A percentile compares a stretch with the other conserved stretches of the same genome.
Evolutionary conservation across 2,113 vertebrate species (phyloP).

Genomic region (Arizona elegans): DNA sequence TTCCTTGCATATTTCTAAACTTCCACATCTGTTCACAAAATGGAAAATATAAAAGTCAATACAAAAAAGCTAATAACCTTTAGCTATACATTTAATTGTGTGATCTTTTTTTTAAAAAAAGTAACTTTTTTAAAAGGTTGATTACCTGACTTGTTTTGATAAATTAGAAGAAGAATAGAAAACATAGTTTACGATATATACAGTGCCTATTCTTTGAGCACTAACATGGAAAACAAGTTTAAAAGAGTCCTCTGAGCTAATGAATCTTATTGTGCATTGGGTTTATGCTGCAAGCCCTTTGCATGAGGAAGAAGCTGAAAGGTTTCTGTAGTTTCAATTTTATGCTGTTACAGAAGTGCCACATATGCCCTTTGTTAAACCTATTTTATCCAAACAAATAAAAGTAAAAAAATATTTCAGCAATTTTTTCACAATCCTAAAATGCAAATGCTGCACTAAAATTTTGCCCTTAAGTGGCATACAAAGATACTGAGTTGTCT

Average conservation of each 20-base stretch:
- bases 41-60: constrained; percentile 53
- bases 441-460: not conserved
- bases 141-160: not conserved
- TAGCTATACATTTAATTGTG: constrained; percentile 26
- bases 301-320: too few species aligned
- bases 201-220: not conserved
- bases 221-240: not conserved
- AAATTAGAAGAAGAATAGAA: not conserved
- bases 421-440: not conserved
- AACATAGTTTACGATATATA: not conserved
- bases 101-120: constrained; percentile 30
- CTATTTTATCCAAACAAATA: not conserved
- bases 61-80: constrained; percentile 44
- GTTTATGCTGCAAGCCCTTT: not conserved
- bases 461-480: not conserved
- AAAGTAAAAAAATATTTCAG: not conserved
- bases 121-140: constrained; percentile 34
- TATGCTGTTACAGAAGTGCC: not conserved
- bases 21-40: constrained; percentile 64
- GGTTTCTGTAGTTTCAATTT: not conserved
- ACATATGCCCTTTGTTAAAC: not conserved
- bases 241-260: not conserved
- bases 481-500: not conserved
- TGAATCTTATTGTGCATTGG: too few species aligned
- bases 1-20: constrained; percentile 61